Evolutionary conservation across 2,888 invertebrate species (phyloP).

Genomic region (Heteromyza rotundicornis): DNA sequence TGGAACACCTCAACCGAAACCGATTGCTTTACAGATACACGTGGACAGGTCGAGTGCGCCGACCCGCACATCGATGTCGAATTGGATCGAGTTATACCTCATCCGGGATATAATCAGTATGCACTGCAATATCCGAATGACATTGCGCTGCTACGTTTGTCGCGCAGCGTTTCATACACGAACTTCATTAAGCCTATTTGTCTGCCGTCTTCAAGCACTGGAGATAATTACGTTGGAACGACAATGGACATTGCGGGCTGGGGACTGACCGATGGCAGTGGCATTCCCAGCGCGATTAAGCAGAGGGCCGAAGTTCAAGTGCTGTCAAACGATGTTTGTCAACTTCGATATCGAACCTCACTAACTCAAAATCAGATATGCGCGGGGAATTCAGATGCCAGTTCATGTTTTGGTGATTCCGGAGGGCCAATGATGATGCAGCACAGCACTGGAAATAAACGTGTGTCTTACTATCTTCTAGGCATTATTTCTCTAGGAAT

Average conservation of each 20-base stretch:
- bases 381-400: too few relatives aligned
- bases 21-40: not conserved
- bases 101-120: not conserved
- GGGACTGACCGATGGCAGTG: conserved; percentile 58
- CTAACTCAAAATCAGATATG: too few relatives aligned
- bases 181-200: conserved; percentile 67
- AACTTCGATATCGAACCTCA: too few relatives aligned
- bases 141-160: conserved; percentile 72
- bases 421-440: too few relatives aligned
- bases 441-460: too few relatives aligned
- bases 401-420: too few relatives aligned
- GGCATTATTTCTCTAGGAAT: too few relatives aligned
- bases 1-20: not conserved
- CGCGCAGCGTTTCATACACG: conserved; percentile 64
- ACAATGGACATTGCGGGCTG: conserved; percentile 66
- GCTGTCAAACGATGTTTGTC: not conserved
- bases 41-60: too few relatives aligned
- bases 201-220: conserved; percentile 59
- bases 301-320: too few relatives aligned
- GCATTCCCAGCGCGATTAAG: too few relatives aligned
- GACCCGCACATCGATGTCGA: not conserved
- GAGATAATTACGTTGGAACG: conserved; percentile 45
- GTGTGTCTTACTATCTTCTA: too few relatives aligned
- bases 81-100: not conserved
- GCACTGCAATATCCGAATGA: too few relatives aligned